phyloP scores from a whole-genome alignment of 2,888 invertebrate species.

The Drosophila engyochracea region DNA sequence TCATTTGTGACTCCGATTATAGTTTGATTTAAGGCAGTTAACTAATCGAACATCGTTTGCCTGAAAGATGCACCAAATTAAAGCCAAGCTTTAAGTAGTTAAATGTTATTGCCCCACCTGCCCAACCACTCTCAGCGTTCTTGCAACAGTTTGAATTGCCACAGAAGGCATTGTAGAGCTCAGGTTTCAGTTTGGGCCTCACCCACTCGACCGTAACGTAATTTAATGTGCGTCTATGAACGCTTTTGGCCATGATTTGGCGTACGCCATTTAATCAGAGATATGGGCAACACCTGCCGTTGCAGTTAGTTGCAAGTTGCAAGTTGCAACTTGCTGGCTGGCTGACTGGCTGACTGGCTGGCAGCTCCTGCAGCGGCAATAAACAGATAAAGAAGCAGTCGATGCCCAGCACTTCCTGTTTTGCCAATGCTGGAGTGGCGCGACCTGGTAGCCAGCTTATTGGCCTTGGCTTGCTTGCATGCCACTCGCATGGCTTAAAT shows the following conservation, averaged over 20 bases:
- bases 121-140: not conserved
- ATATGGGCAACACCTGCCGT: constrained; percentile 79
- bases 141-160: constrained; percentile 36
- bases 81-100: constrained; percentile 19
- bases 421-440: not conserved
- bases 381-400: constrained; percentile 68
- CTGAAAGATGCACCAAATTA: not conserved
- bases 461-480: constrained; percentile 50
- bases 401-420: constrained; percentile 56
- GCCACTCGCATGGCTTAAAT: constrained; percentile 61
- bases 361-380: constrained; percentile 75
- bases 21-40: constrained; percentile 1
- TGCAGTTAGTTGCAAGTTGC: constrained; percentile 19
- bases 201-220: constrained; percentile 42
- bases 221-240: constrained; percentile 70
- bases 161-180: constrained; percentile 29
- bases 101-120: not conserved
- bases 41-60: constrained; percentile 9
- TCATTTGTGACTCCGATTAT: not conserved
- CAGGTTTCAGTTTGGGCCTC: constrained; percentile 44
- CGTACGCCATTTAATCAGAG: constrained; percentile 78
- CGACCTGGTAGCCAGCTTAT: constrained; percentile 45
- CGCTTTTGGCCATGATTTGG: constrained; percentile 77
- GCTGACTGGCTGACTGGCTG: not conserved
- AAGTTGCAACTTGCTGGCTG: not conserved